Conservation (phyloP, 2,797 vertebrate genomes). For the Chelonia mydas region DNA sequence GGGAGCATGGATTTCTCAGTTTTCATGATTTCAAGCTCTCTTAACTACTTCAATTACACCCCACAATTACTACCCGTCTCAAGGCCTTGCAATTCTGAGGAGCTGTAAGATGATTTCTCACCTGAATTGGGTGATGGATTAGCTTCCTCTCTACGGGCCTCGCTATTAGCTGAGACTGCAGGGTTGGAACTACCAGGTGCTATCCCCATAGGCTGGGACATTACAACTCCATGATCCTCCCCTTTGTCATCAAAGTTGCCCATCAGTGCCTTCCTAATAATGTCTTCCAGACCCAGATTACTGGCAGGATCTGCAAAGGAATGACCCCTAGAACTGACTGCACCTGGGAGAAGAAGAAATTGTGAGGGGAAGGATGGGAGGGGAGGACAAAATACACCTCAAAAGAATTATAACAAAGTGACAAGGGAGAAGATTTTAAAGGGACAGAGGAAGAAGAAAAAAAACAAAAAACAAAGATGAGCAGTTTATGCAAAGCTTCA, state of each 20-base stretch:
- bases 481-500: background rate
- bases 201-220: constrained; percentile 79
- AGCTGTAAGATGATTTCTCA: constrained; percentile 63
- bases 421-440: background rate
- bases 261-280: constrained; percentile 98
- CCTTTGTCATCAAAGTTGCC: constrained; percentile 95
- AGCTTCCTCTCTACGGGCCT: constrained; percentile 89
- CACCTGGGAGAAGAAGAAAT: constrained; percentile 82
- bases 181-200: constrained; percentile 72
- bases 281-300: constrained; percentile 98
- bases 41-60: background rate
- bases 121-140: constrained; percentile 94
- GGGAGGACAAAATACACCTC: background rate
- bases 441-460: background rate
- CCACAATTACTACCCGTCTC: background rate
- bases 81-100: background rate
- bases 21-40: background rate
- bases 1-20: background rate
- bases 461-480: background rate
- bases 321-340: constrained; percentile 92
- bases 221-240: constrained; percentile 89
- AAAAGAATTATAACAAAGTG: background rate
- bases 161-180: constrained; percentile 75
- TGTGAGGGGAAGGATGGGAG: constrained; percentile 25
- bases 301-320: constrained; percentile 96